Evolutionary conservation across 2,113 vertebrate genomes (phyloP).

Genomic region (Anguilla japonica): DNA sequence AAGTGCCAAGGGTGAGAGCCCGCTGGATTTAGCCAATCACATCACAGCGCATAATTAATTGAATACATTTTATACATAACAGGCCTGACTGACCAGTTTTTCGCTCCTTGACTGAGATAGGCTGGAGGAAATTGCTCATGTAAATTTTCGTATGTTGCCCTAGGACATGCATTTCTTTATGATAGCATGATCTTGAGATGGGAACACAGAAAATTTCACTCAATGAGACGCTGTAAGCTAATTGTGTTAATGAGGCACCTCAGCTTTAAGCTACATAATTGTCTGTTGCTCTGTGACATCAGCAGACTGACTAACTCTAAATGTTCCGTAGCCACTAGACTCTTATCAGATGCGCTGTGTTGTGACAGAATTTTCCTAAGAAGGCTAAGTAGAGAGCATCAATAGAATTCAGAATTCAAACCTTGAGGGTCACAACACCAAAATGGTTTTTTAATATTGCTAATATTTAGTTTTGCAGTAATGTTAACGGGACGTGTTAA

Average conservation of each 20-base stretch:
- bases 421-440: not conserved
- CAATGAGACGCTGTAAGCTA: not conserved
- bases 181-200: not conserved
- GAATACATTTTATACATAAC: not conserved
- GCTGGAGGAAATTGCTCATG: not conserved
- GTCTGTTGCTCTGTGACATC: not conserved
- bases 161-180: not conserved
- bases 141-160: not conserved
- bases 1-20: slow-evolving; percentile 87
- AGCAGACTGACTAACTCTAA: too few species aligned
- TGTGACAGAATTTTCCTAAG: not conserved
- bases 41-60: not conserved
- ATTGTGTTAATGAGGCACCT: not conserved
- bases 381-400: not conserved
- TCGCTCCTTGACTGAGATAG: not conserved
- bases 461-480: not conserved
- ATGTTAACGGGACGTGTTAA: not conserved
- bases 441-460: not conserved
- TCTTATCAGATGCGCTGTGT: not conserved
- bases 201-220: not conserved
- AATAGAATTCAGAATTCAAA: not conserved
- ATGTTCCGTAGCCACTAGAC: too few species aligned
- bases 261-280: not conserved
- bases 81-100: not conserved
- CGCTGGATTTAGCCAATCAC: not conserved